Evolutionary conservation across 2,888 invertebrate genomes (phyloP).

Genomic region (Drosophila merina): DNA sequence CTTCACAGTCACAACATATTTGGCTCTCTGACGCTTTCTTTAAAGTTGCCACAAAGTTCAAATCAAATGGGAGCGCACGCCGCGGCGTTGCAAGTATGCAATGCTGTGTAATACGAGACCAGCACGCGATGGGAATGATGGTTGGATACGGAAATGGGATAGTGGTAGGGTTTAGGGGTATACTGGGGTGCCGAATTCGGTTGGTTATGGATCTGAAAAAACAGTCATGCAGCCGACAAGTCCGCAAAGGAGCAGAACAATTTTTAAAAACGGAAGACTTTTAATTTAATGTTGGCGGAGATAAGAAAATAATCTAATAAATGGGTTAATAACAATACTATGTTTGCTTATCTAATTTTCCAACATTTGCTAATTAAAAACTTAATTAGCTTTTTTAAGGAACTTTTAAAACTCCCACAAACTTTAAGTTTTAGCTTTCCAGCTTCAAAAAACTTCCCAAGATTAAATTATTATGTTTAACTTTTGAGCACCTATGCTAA

Average conservation of each 20-base stretch:
- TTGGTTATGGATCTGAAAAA: not conserved
- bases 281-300: not conserved
- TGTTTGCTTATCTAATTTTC: not conserved
- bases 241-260: not conserved
- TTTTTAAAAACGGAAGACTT: conserved; percentile 17
- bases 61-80: conserved; percentile 44
- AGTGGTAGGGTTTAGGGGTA: conserved; percentile 4
- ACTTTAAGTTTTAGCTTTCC: not conserved
- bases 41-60: conserved; percentile 46
- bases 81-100: conserved; percentile 47
- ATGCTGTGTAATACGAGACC: conserved; percentile 59
- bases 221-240: conserved; percentile 1
- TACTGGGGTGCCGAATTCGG: conserved; percentile 1
- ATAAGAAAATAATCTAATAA: conserved; percentile 3
- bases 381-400: no score
- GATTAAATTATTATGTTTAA: not conserved
- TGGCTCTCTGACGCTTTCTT: conserved; percentile 30
- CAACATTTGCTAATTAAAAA: not conserved
- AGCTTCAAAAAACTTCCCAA: not conserved
- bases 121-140: conserved; percentile 58
- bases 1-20: conserved; percentile 61
- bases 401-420: no score
- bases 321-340: not conserved
- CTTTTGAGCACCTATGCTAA: not conserved
- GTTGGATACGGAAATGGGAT: conserved; percentile 1